Conservation (phyloP, 2,888 invertebrate species). For the Idaea aversata region DNA sequence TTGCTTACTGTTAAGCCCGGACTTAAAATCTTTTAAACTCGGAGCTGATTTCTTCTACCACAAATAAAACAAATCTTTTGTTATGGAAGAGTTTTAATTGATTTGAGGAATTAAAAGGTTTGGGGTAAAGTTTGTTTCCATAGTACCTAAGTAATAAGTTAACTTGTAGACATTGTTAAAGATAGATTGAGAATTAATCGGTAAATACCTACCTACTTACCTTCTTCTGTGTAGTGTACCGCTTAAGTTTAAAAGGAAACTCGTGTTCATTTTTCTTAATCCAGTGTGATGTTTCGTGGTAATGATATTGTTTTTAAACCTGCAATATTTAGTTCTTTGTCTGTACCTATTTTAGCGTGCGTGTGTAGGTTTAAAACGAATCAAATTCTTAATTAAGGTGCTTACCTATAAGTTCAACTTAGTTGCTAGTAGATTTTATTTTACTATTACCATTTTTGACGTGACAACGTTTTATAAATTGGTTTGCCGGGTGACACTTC, state of each 20-base stretch:
- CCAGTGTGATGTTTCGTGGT: neutral
- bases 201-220: too few relatives aligned
- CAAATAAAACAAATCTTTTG: conserved; percentile 20
- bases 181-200: too few relatives aligned
- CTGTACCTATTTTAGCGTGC: neutral
- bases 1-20: conserved; percentile 54
- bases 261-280: too few relatives aligned
- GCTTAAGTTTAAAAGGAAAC: too few relatives aligned
- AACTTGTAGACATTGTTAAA: too few relatives aligned
- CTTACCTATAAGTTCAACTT: too few relatives aligned
- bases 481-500: too few relatives aligned
- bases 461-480: too few relatives aligned
- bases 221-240: too few relatives aligned
- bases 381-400: neutral
- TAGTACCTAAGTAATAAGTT: neutral
- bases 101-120: neutral
- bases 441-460: too few relatives aligned
- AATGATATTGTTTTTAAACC: neutral
- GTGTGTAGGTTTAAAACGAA: neutral
- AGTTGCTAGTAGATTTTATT: too few relatives aligned
- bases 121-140: neutral
- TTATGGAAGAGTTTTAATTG: neutral
- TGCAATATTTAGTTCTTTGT: neutral
- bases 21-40: conserved; percentile 56
- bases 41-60: conserved; percentile 29